These are phyloP conservation scores for Sorex araneus DNA, from an alignment of 2,113 vertebrate species.

Conservation along the genomic window DNA sequence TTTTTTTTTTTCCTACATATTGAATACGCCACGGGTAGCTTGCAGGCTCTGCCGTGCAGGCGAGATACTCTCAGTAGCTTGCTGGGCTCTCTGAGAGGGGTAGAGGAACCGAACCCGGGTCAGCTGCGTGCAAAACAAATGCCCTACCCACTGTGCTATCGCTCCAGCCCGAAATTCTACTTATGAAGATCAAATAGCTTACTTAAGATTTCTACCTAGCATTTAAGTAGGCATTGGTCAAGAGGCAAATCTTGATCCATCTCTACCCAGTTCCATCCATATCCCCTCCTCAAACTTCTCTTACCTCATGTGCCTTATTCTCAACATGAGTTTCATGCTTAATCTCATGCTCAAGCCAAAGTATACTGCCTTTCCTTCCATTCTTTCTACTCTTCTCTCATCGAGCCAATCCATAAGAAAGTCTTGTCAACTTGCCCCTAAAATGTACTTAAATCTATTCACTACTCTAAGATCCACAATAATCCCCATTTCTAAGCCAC, in stretches of 20 bases:
- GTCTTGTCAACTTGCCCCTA: too few relatives aligned
- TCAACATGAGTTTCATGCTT: neutral
- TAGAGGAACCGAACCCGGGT: too few relatives aligned
- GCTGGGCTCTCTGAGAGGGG: too few relatives aligned
- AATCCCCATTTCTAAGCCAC: neutral
- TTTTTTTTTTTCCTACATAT: too few relatives aligned
- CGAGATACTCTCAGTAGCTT: too few relatives aligned
- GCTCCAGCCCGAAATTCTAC: too few relatives aligned
- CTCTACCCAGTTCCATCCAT: neutral
- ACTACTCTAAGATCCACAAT: neutral
- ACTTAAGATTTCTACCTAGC: neutral
- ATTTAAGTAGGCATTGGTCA: neutral
- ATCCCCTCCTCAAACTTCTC: neutral
- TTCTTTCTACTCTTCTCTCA: neutral
- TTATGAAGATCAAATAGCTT: neutral
- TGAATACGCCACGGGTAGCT: too few relatives aligned
- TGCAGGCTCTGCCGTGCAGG: too few relatives aligned
- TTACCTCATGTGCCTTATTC: neutral
- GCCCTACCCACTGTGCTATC: too few relatives aligned
- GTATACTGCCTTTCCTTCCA: neutral
- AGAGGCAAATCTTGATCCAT: slow-evolving; percentile 32
- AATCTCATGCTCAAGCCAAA: neutral
- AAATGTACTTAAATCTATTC: neutral
- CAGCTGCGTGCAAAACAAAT: too few relatives aligned
- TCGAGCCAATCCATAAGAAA: neutral